Base-by-base conservation (phyloP, 1,140 invertebrate genomes). In the Drosophila repleta region DNA sequence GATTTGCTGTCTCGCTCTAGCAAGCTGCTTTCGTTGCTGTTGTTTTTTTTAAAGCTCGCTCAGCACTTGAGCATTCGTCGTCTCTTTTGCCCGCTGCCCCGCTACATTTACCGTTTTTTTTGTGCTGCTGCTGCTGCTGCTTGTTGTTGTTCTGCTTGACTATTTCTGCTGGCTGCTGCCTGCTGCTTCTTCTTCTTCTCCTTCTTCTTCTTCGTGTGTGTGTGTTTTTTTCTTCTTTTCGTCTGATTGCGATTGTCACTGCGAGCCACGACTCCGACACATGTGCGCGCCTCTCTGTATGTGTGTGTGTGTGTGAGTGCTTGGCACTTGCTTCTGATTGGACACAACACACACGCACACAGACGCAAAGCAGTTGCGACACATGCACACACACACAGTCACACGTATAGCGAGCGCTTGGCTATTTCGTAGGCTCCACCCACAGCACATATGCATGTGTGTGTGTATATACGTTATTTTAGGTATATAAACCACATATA, bases 391-490 rank as follows among this genome's bases (percentile, higher is more conserved):
- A 51, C 20, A 75, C 43, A 52, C 20, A 51, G 20, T 26, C 52
- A 48, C 20, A 52, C 11, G 60, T n/a, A 6, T 7, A 58, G 57
- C 74, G 29, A 7, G 32, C 32, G 74, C 65, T 61, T 87, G 83
- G 83, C 75, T 62, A 82, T 70, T 76, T 68, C 48, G 79, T 69
- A 88, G 83, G 83, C 83, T 88, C 83, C 83, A 88, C 83, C 83
- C 83, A 88, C 56, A 58, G 66, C 67, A 41, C 48, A 43, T 17
- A 43, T 41, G 35, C 6, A 3, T 11, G 10, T 39, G 3, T 3
- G n/a, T 17, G n/a, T 41, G 4, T n/a, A 5, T 41, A 41, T 17
- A 41, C 5, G 39, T 41, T 41, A 17, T 41, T 41, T 41, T 41
- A 29, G 58, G 49, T 74, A 82, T 17, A 85, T 85, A 85, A 62